A percentile compares a stretch with the other conserved stretches of the same genome.
These are phyloP conservation scores for Calidris pygmaea DNA, from an alignment of 2,113 vertebrate species.

Conservation along the genomic window DNA sequence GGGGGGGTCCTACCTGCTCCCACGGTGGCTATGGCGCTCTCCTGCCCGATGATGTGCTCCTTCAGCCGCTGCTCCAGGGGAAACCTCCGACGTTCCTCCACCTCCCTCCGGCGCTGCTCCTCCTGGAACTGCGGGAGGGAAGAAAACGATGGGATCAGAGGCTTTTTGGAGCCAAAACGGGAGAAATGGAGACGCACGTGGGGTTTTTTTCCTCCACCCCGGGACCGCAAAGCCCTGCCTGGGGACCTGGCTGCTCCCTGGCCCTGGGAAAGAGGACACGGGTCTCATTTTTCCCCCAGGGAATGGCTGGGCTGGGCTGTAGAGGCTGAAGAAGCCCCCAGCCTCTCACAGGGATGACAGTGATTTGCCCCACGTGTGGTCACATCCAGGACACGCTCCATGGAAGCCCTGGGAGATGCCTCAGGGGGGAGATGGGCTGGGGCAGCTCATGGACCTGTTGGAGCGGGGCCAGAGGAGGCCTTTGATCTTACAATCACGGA, in stretches of 20 bases:
- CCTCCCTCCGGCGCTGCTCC: conserved; percentile 77
- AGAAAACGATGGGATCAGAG: neutral
- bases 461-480: neutral
- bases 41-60: conserved; percentile 92
- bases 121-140: conserved; percentile 79
- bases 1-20: conserved; percentile 79
- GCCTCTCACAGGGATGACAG: too few relatives aligned
- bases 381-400: too few relatives aligned
- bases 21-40: conserved; percentile 88
- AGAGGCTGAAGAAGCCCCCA: too few relatives aligned
- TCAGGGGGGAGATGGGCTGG: too few relatives aligned
- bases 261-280: neutral
- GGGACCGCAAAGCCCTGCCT: neutral
- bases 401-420: too few relatives aligned
- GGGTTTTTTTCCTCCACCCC: too few relatives aligned
- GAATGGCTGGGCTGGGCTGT: too few relatives aligned
- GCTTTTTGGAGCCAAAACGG: neutral
- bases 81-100: conserved; percentile 86
- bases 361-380: too few relatives aligned
- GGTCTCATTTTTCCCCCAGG: too few relatives aligned
- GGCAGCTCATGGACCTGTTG: too few relatives aligned
- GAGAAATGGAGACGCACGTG: neutral
- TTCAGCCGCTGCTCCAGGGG: conserved; percentile 88
- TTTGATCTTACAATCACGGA: too few relatives aligned
- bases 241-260: neutral